Evolutionary conservation across 2,888 invertebrate species (phyloP).

Genomic region (Xylota segnis): DNA sequence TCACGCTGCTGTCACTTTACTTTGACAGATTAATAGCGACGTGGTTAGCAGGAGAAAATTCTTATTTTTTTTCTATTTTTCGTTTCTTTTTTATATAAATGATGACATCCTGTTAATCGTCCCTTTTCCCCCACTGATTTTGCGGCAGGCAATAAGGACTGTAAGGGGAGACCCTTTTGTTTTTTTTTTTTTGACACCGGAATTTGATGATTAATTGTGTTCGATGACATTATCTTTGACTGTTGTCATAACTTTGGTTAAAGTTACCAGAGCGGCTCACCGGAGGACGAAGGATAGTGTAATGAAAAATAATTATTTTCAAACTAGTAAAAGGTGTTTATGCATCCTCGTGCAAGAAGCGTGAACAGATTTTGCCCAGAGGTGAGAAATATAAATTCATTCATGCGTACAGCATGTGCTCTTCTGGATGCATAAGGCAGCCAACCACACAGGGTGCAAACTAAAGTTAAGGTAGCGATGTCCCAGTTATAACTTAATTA

Average conservation of each 20-base stretch:
- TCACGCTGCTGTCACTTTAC: constrained; percentile 74
- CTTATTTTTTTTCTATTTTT: constrained; percentile 12
- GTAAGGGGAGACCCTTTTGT: neutral
- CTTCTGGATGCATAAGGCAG: constrained; percentile 21
- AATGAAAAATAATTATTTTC: constrained; percentile 35
- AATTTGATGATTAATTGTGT: constrained; percentile 67
- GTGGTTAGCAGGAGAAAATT: constrained; percentile 60
- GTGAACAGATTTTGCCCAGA: constrained; percentile 24
- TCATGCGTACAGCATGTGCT: constrained; percentile 36
- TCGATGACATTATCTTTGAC: constrained; percentile 70
- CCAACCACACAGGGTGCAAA: constrained; percentile 14
- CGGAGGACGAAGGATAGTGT: neutral
- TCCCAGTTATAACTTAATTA: constrained; percentile 60
- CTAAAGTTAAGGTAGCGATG: constrained; percentile 27
- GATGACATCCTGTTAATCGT: constrained; percentile 68
- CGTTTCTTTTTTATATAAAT: constrained; percentile 30
- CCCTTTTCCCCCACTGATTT: constrained; percentile 14
- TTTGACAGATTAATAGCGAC: constrained; percentile 76
- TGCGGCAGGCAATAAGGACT: constrained; percentile 9
- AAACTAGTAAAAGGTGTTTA: constrained; percentile 10
- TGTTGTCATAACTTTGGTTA: constrained; percentile 65
- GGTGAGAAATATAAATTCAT: constrained; percentile 36
- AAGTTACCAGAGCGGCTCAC: neutral
- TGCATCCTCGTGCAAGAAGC: constrained; percentile 10
- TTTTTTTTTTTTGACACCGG: constrained; percentile 53